Evolutionary conservation across 2,888 invertebrate genomes (phyloP).

Genomic region (Sinopyrophorus schimmeli): DNA sequence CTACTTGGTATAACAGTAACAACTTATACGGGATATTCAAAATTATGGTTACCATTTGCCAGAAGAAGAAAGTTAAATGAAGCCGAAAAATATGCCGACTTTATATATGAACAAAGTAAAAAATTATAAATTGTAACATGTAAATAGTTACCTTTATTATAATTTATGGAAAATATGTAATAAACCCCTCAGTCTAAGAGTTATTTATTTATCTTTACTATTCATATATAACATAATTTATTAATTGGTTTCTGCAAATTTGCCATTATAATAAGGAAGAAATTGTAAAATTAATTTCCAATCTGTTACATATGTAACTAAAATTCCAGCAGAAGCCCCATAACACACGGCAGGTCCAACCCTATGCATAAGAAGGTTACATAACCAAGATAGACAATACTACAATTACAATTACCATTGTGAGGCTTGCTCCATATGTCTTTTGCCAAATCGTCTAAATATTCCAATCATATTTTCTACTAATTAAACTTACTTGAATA

Average conservation of each 20-base stretch:
- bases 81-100: conserved; percentile 32
- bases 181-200: too few species aligned
- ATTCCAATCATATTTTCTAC: conserved; percentile 15
- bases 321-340: conserved; percentile 66
- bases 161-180: too few species aligned
- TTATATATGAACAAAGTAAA: conserved; percentile 27
- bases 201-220: conserved; percentile 3
- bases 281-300: conserved; percentile 75
- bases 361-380: conserved; percentile 52
- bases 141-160: not conserved
- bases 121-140: conserved; percentile 1
- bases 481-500: not conserved
- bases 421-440: conserved; percentile 62
- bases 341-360: conserved; percentile 65
- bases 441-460: conserved; percentile 58
- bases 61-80: conserved; percentile 21
- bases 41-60: conserved; percentile 39
- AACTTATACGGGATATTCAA: conserved; percentile 34
- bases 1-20: conserved; percentile 34
- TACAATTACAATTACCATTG: conserved; percentile 52
- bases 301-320: conserved; percentile 73
- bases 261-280: conserved; percentile 76
- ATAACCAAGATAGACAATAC: conserved; percentile 26
- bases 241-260: conserved; percentile 60
- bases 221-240: not conserved